phyloP scores from a whole-genome alignment of 23 tunicate genomes.

The Phallusia fumigata region DNA sequence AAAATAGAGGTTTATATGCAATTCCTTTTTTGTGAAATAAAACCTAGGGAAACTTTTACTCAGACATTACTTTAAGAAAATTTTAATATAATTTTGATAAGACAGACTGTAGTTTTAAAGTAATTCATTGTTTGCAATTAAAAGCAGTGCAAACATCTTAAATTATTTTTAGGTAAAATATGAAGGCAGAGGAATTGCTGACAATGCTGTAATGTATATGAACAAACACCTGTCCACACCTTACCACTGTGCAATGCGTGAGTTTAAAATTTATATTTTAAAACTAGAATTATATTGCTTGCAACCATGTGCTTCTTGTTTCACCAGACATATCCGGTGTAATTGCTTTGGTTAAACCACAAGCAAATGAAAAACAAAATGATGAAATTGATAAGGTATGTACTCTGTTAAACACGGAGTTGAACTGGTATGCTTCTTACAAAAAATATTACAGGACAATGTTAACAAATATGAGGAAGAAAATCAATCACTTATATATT shows the following conservation, averaged over 20 bases:
- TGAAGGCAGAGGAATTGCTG: conserved; percentile 61
- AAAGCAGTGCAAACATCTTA: no score
- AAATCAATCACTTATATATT: background rate
- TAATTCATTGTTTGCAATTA: no score
- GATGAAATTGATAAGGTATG: background rate
- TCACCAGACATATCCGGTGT: conserved; percentile 56
- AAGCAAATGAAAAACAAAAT: background rate
- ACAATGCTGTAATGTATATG: conserved; percentile 81
- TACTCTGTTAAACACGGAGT: background rate
- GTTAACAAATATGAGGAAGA: no score
- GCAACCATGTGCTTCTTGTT: background rate
- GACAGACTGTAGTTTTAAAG: no score
- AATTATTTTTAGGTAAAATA: conserved; percentile 51
- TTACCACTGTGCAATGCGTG: conserved; percentile 85
- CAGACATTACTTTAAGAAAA: no score
- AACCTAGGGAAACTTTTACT: background rate
- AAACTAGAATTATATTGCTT: no score
- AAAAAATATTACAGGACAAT: no score
- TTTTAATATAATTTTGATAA: no score
- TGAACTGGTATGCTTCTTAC: no score
- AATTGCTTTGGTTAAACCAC: conserved; percentile 53
- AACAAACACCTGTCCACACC: conserved; percentile 83
- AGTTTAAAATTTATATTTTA: no score
- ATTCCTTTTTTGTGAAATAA: background rate
- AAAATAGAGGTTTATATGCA: conserved; percentile 51